Percentiles rank a stretch among this genome's conserved stretches.
phyloP scores from a whole-genome alignment of 1,140 invertebrate species.

The Hypothenemus hampei region DNA sequence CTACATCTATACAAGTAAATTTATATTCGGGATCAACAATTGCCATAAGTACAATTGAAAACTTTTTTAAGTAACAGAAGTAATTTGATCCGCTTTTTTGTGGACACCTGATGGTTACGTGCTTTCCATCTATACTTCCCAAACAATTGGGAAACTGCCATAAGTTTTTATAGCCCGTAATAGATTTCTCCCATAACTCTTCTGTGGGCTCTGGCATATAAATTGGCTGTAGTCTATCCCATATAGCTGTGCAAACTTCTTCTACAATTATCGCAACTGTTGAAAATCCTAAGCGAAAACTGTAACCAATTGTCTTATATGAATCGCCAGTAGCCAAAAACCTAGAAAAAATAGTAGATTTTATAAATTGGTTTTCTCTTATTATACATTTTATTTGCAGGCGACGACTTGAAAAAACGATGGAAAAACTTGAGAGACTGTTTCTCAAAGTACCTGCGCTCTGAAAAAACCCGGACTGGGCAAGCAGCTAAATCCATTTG shows the following conservation, averaged over 20 bases:
- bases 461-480: slow-evolving; percentile 11
- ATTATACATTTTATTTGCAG: background rate
- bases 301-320: background rate
- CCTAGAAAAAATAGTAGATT: background rate
- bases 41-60: too few relatives aligned
- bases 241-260: background rate
- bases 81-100: too few relatives aligned
- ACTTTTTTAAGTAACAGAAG: too few relatives aligned
- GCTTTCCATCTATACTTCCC: too few relatives aligned
- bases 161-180: too few relatives aligned
- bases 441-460: slow-evolving; percentile 19
- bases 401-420: slow-evolving; percentile 15
- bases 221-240: background rate
- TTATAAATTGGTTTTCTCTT: too few relatives aligned
- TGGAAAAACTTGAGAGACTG: slow-evolving; percentile 33
- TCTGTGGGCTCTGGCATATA: background rate
- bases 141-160: too few relatives aligned
- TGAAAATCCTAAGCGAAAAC: background rate
- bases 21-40: too few relatives aligned
- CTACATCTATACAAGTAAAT: too few relatives aligned
- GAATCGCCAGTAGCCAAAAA: background rate
- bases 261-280: background rate
- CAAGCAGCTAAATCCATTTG: background rate
- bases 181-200: too few relatives aligned
- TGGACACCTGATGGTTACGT: too few relatives aligned